Percentiles rank a stretch among this genome's conserved stretches.
phyloP scores from a whole-genome alignment of 2,797 vertebrate species.

The Thalassophryne amazonica region DNA sequence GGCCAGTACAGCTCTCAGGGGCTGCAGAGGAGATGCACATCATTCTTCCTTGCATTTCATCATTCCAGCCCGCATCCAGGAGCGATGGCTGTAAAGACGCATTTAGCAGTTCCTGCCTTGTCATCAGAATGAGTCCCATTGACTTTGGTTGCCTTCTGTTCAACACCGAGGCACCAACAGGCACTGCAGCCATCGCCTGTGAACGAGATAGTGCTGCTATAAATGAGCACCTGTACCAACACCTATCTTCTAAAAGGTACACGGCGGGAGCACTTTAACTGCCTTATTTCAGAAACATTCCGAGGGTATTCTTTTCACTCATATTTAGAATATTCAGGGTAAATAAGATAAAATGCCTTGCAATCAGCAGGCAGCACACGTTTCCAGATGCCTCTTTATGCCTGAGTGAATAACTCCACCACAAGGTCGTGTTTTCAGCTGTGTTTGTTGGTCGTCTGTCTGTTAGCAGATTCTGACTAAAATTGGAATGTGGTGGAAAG shows the following conservation, averaged over 20 bases:
- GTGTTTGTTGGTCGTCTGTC: no score
- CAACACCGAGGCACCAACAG: constrained; percentile 48
- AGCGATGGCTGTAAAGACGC: constrained; percentile 52
- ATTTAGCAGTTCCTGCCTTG: constrained; percentile 64
- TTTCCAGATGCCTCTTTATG: neutral
- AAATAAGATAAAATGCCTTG: neutral
- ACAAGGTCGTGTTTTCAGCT: no score
- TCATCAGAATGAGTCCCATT: constrained; percentile 72
- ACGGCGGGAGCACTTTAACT: constrained; percentile 16
- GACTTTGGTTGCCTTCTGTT: constrained; percentile 66
- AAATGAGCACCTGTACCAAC: constrained; percentile 20
- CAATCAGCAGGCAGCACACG: neutral
- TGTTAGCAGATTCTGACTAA: no score
- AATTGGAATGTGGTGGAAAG: no score
- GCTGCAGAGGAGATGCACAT: constrained; percentile 43
- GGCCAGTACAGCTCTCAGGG: constrained; percentile 30
- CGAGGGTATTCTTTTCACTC: neutral
- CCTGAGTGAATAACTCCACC: neutral
- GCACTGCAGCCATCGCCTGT: constrained; percentile 37
- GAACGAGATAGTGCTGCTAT: constrained; percentile 41
- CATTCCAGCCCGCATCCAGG: constrained; percentile 33
- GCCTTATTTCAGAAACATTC: constrained; percentile 16
- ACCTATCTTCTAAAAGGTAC: constrained; percentile 16
- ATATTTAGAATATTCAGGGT: neutral
- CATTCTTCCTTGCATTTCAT: constrained; percentile 42